Conservation (phyloP, 2,113 vertebrate species). For the Albula glossodonta region DNA sequence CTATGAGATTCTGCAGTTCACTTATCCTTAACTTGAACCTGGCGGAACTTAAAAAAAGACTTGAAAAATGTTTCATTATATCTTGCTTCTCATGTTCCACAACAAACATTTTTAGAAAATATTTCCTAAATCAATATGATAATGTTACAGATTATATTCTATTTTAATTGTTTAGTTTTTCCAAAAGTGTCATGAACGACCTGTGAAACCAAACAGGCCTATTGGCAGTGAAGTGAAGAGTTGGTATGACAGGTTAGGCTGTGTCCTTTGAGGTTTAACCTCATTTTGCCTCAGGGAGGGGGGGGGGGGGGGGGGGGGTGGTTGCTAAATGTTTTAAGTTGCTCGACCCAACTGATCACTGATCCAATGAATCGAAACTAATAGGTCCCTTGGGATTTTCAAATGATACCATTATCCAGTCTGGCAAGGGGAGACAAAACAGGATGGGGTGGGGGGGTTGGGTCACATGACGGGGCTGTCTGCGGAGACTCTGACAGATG, state of each 20-base stretch:
- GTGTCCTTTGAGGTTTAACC: constrained; percentile 7
- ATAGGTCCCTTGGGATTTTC: constrained; percentile 29
- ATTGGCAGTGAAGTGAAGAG: background rate
- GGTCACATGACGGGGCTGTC: background rate
- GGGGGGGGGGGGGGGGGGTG: background rate
- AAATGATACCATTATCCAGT: constrained; percentile 32
- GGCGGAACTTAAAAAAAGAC: background rate
- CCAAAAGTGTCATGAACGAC: background rate
- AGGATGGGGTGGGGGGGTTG: background rate
- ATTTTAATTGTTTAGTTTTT: background rate
- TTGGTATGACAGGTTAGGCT: background rate
- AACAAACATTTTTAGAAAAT: background rate
- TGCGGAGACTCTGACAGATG: background rate
- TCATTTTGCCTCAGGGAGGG: constrained; percentile 2
- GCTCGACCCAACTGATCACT: constrained; percentile 27
- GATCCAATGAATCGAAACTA: constrained; percentile 33
- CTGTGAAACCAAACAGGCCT: background rate
- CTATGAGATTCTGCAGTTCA: background rate
- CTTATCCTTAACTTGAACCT: background rate
- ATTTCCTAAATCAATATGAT: background rate
- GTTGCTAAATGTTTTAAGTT: constrained; percentile 26
- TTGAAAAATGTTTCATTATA: no score
- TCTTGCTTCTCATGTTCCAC: background rate
- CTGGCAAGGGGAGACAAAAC: constrained; percentile 16
- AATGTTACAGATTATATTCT: background rate